These are phyloP conservation scores for Pitta sordida DNA, from an alignment of 2,113 vertebrate genomes.

Conservation along the genomic window DNA sequence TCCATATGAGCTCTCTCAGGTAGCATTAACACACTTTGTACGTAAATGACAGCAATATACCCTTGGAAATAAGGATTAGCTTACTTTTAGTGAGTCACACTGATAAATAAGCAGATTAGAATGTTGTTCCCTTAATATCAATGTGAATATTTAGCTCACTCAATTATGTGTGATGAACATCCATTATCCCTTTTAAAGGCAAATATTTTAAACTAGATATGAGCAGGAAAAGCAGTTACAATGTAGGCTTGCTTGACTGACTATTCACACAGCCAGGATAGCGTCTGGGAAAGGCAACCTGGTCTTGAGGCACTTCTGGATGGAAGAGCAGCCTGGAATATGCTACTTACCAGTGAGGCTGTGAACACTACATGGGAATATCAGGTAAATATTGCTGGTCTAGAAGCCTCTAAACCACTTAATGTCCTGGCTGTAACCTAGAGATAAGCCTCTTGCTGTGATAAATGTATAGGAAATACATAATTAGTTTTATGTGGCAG, in stretches of 20 bases:
- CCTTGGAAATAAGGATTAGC: neutral
- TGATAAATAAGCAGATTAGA: neutral
- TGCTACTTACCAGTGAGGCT: neutral
- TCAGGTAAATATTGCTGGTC: neutral
- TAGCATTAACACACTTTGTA: neutral
- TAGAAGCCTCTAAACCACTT: neutral
- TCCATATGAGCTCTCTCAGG: neutral
- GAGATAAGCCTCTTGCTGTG: neutral
- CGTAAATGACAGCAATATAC: neutral
- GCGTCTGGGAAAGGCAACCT: neutral
- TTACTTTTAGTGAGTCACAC: neutral
- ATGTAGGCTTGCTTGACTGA: neutral
- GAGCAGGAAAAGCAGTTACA: neutral
- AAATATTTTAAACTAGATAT: neutral
- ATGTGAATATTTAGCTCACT: neutral
- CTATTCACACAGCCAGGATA: neutral
- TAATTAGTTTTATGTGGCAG: neutral
- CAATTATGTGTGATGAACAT: neutral
- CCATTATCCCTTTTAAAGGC: neutral
- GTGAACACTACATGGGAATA: rapidly evolving
- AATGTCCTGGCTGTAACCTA: neutral
- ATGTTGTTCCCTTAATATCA: neutral
- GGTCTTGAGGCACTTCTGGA: rapidly evolving
- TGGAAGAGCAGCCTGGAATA: neutral
- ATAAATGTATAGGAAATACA: neutral